Conservation (phyloP, 2,888 invertebrate species). For the Cephus rjabovi region DNA sequence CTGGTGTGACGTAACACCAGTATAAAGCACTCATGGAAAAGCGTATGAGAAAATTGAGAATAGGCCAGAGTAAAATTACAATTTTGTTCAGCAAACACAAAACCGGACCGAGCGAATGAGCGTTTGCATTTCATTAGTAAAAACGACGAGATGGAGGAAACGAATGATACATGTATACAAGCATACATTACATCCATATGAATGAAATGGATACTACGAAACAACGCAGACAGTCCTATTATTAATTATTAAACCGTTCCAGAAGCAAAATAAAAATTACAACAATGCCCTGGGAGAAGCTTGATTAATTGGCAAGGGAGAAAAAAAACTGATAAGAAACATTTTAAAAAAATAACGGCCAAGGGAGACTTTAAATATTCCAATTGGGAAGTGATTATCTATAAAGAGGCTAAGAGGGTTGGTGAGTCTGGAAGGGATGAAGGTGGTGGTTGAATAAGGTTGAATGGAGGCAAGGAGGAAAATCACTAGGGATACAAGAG, state of each 20-base stretch:
- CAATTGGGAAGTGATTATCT: background rate
- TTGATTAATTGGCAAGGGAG: background rate
- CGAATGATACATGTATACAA: constrained; percentile 40
- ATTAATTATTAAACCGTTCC: background rate
- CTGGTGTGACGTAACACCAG: no score
- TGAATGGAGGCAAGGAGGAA: background rate
- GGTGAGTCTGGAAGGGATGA: constrained; percentile 1
- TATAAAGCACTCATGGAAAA: background rate
- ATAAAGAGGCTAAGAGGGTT: background rate
- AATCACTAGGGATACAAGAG: background rate
- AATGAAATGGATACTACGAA: background rate
- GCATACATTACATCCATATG: background rate
- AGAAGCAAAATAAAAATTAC: background rate
- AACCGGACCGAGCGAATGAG: constrained; percentile 16
- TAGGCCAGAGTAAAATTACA: constrained; percentile 31
- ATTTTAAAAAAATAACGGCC: background rate
- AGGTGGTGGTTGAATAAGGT: background rate
- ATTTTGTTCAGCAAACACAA: constrained; percentile 35
- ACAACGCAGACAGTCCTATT: background rate
- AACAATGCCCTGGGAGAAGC: background rate
- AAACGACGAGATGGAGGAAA: constrained; percentile 26
- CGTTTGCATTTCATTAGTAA: constrained; percentile 40
- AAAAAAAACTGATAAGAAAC: background rate
- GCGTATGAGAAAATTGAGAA: constrained; percentile 10
- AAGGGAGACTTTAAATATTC: background rate